phyloP scores from a whole-genome alignment of 37 sponge, comb jelly and placozoan species.

The Haliclona indistincta region DNA sequence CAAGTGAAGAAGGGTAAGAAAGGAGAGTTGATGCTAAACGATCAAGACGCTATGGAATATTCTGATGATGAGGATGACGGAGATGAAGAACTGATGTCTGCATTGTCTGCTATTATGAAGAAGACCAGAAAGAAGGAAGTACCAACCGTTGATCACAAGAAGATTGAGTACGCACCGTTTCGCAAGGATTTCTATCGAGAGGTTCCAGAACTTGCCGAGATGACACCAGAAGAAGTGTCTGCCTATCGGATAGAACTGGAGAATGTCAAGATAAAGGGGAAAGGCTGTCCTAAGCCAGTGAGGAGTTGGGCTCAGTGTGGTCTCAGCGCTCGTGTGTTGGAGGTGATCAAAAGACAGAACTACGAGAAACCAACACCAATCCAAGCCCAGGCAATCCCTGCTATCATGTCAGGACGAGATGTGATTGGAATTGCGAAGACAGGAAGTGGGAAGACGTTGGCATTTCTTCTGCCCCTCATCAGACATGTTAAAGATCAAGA shows the following conservation, averaged over 20 bases:
- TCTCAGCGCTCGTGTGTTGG: constrained; percentile 68
- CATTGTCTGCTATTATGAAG: constrained; percentile 59
- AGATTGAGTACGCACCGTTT: constrained; percentile 79
- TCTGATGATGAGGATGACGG: constrained; percentile 83
- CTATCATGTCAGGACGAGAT: constrained; percentile 96
- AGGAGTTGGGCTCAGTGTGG: constrained; percentile 96
- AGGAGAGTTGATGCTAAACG: constrained; percentile 90
- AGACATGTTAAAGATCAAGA: constrained; percentile 94
- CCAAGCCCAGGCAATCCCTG: constrained; percentile 96
- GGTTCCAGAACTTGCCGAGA: constrained; percentile 93
- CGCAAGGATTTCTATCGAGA: constrained; percentile 95
- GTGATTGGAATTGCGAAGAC: constrained; percentile 96
- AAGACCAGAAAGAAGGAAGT: constrained; percentile 89
- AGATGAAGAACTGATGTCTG: constrained; percentile 69
- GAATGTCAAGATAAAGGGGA: constrained; percentile 90
- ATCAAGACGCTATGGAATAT: constrained; percentile 92
- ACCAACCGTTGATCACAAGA: constrained; percentile 81
- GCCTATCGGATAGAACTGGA: constrained; percentile 71
- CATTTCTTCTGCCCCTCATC: constrained; percentile 94
- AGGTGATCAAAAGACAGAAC: constrained; percentile 77
- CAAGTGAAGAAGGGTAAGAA: constrained; percentile 27
- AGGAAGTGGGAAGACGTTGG: constrained; percentile 98
- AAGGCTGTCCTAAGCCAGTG: constrained; percentile 93
- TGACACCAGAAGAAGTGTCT: constrained; percentile 87
- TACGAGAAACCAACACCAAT: constrained; percentile 97